Percentiles rank a stretch among this genome's conserved stretches.
Conservation (phyloP, 1,140 invertebrate species). For the Drosophila teissieri region DNA sequence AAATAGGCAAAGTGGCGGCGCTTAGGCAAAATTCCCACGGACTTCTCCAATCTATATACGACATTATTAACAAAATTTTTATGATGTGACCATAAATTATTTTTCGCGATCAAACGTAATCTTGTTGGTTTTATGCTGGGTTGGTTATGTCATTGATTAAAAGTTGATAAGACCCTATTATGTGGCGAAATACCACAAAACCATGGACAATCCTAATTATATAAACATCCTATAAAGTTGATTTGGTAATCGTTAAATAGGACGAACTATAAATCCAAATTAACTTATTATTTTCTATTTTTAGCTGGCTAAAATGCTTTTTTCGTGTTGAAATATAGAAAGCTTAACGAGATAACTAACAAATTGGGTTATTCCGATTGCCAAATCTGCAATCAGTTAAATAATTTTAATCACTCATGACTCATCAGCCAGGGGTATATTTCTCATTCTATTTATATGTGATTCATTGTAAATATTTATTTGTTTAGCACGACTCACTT, state of each 20-base stretch:
- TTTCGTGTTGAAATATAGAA: neutral
- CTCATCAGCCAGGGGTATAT: no score
- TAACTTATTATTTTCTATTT: neutral
- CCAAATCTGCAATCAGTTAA: no score
- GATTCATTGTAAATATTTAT: slow-evolving; percentile 5
- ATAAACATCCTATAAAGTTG: neutral
- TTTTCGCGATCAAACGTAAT: slow-evolving; percentile 14
- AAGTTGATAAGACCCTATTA: slow-evolving; percentile 9
- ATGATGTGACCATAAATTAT: slow-evolving; percentile 39
- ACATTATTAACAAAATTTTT: slow-evolving; percentile 50
- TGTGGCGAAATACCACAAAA: slow-evolving; percentile 10
- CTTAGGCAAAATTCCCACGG: slow-evolving; percentile 46
- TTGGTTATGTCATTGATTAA: slow-evolving; percentile 13
- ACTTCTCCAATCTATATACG: slow-evolving; percentile 51
- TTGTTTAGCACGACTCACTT: neutral
- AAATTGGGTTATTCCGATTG: neutral
- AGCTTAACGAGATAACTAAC: neutral
- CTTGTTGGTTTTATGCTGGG: slow-evolving; percentile 9
- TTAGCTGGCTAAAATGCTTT: neutral
- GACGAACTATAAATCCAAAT: neutral
- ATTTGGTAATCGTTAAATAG: neutral
- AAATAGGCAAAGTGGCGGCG: slow-evolving; percentile 35
- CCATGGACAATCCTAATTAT: slow-evolving; percentile 4
- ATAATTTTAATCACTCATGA: no score
- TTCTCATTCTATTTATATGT: neutral